A percentile compares a stretch with the other conserved stretches of the same genome.
Conservation (phyloP, 2,113 vertebrate genomes). For the Muntiacus muntjak region DNA sequence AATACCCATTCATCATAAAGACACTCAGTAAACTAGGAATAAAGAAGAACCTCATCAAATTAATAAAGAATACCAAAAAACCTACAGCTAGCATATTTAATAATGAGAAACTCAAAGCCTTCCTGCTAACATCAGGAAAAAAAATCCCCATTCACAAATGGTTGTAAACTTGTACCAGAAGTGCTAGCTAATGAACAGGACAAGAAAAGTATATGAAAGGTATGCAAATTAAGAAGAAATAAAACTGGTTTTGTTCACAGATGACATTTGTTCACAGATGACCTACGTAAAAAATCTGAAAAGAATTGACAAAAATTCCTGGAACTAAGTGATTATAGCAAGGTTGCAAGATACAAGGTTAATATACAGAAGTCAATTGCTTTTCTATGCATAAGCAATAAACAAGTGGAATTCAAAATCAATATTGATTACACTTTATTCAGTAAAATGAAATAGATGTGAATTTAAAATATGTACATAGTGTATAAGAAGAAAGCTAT, state of each 20-base stretch:
- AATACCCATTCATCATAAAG: neutral
- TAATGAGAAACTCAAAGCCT: neutral
- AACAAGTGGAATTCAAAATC: neutral
- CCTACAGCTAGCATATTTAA: neutral
- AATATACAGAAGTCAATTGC: neutral
- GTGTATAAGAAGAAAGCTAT: neutral
- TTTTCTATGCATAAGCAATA: neutral
- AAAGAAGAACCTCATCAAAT: neutral
- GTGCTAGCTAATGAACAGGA: neutral
- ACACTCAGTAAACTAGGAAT: neutral
- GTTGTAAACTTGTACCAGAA: neutral
- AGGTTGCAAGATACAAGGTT: neutral
- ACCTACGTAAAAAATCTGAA: neutral
- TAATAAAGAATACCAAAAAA: neutral
- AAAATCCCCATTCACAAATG: neutral
- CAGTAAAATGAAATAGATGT: neutral
- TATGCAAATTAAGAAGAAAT: neutral
- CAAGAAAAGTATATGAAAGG: neutral
- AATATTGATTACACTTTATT: neutral
- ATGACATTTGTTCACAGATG: neutral
- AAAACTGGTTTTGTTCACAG: neutral
- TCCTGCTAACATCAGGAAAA: neutral
- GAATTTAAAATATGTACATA: neutral
- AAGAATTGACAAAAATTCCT: neutral
- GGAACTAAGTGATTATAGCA: neutral